A percentile compares a stretch with the other conserved stretches of the same genome.
Conservation (phyloP, 2,797 vertebrate species). For the Coracias cyanogaster region DNA sequence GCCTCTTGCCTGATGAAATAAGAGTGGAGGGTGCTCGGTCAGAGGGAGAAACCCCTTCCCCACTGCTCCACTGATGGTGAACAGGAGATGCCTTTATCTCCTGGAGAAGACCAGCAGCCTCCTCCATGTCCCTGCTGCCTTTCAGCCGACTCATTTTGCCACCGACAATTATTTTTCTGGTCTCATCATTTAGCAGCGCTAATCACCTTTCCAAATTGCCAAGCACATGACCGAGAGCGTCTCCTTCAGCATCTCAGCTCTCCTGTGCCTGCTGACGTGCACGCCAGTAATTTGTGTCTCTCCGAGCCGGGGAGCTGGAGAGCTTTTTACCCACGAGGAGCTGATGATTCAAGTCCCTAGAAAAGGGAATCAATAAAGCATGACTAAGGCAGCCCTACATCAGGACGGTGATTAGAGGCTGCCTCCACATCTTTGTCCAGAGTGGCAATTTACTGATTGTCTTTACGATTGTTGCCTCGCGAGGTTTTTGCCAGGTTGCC, state of each 20-base stretch:
- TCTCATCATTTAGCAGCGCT: background rate
- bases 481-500: background rate
- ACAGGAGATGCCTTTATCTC: background rate
- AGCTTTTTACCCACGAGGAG: constrained; percentile 41
- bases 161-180: background rate
- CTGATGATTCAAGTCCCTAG: constrained; percentile 52
- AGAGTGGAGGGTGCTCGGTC: fast-evolving
- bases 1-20: background rate
- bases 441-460: constrained; percentile 46
- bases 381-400: constrained; percentile 52
- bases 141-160: background rate
- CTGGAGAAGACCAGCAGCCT: background rate
- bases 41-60: background rate
- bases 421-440: constrained; percentile 28
- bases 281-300: background rate
- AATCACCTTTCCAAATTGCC: background rate
- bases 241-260: background rate
- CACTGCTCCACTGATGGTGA: background rate
- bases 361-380: constrained; percentile 52
- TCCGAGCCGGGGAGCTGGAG: constrained; percentile 17
- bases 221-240: background rate
- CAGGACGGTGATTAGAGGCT: constrained; percentile 6
- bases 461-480: background rate
- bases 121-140: background rate
- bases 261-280: background rate